Evolutionary conservation across 1,140 invertebrate species (phyloP), one percentile per base, ranked within the genome.

Genomic region (Reticulitermes speratus): DNA sequence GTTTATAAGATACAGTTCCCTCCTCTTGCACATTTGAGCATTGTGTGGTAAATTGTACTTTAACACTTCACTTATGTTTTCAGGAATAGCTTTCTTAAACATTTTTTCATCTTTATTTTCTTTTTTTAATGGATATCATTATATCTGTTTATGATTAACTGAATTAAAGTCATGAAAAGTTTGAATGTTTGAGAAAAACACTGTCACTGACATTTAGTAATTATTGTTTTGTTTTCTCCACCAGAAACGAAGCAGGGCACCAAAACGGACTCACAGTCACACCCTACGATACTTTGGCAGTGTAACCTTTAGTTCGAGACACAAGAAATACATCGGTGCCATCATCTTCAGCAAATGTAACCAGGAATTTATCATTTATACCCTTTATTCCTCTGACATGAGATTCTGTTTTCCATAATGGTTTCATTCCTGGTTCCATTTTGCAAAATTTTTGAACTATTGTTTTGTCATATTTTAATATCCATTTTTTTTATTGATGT

Each of bases 261-360:
- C 91, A 92, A 91, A 92, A 94, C 93, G 94, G 95, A 93, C 85
- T 87, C 87, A 96, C 96, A 96, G 95, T 97, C 96, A 96, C 96
- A 96, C 95, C 96, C 95, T 97, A 97, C 96, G 96, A 97, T 97
- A 97, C 96, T 96, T 95, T 97, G 96, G 96, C 96, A 97, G 96
- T 97, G 96, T 97, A 97, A 97, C 94, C 94, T 97, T 94, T 97
- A 96, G 95, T 92, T 86, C 84, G 23, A 45, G 38, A 52, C 23
- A 12, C 69, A 69, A 38, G 59, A 85, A 23, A 88, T 87, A 86
- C 87, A 84, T 44, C 86, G 84, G 85, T 84, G 84, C 75, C 87
- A 87, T 81, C 82, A 45, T 82, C 84, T 82, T 86, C 69, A 84
- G 55, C 30, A 44, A 75, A 48, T 83, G 23, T 5, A 85, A 85